These are phyloP conservation scores for Agrochola lychnidis DNA, from an alignment of 2,888 invertebrate genomes.

Conservation along the genomic window DNA sequence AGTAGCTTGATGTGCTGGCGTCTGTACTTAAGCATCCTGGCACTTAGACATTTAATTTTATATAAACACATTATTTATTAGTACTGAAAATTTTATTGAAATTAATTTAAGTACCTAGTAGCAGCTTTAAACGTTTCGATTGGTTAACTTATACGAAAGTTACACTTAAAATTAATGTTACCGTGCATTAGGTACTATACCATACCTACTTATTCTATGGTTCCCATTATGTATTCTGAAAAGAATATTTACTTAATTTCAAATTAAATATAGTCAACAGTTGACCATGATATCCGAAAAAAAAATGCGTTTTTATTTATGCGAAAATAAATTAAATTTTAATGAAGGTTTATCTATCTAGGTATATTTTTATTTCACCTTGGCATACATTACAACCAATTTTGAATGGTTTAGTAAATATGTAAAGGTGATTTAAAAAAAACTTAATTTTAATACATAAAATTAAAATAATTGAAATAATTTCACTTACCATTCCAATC, in stretches of 20 bases:
- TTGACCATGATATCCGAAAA: not conserved
- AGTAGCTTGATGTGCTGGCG: too few relatives aligned
- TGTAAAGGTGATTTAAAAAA: not conserved
- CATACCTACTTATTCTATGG: not conserved
- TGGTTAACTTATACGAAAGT: not conserved
- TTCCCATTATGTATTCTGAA: not conserved
- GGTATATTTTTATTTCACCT: not conserved
- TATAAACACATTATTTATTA: not conserved
- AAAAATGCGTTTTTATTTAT: too few relatives aligned
- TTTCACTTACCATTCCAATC: slow-evolving; percentile 36
- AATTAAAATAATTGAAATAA: not conserved
- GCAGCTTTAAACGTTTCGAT: not conserved
- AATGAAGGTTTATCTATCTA: not conserved
- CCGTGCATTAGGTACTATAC: too few relatives aligned
- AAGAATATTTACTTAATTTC: not conserved
- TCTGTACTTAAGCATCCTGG: not conserved
- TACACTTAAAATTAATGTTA: too few relatives aligned
- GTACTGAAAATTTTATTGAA: not conserved
- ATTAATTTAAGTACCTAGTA: not conserved
- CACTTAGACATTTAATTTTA: too few relatives aligned
- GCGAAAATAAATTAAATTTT: not conserved
- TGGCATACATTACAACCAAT: not conserved
- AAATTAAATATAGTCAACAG: not conserved
- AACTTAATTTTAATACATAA: not conserved
- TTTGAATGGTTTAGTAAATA: not conserved